These are phyloP conservation scores for Crematogaster levior DNA, from an alignment of 2,888 invertebrate genomes.

Conservation along the genomic window DNA sequence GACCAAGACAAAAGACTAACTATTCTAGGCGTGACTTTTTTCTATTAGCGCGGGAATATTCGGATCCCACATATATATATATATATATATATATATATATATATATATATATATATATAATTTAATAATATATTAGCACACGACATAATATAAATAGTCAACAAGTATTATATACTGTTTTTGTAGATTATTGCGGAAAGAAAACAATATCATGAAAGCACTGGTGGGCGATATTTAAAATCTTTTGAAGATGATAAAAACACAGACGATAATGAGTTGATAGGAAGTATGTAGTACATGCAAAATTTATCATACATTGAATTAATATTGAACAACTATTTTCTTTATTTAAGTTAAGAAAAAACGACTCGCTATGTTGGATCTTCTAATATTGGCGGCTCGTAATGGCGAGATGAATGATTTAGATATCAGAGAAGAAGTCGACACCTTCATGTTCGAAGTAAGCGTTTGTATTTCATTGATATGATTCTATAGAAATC, in stretches of 20 bases:
- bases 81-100: too few relatives aligned
- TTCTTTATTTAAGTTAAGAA: constrained; percentile 54
- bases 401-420: constrained; percentile 73
- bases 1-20: too few relatives aligned
- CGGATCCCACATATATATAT: too few relatives aligned
- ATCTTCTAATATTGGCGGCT: constrained; percentile 77
- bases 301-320: background rate
- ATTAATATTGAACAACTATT: background rate
- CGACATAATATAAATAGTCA: background rate
- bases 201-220: constrained; percentile 22
- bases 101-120: background rate
- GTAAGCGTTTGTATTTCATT: constrained; percentile 63
- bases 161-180: background rate
- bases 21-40: too few relatives aligned
- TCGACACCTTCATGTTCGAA: constrained; percentile 81
- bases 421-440: constrained; percentile 81
- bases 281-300: background rate
- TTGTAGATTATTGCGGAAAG: constrained; percentile 29
- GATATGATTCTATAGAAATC: too few relatives aligned
- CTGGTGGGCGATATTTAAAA: constrained; percentile 4
- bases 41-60: too few relatives aligned
- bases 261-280: background rate
- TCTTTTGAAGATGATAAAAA: background rate
- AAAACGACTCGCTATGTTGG: constrained; percentile 79
- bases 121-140: background rate